phyloP scores from a whole-genome alignment of 1,140 invertebrate species.

The Drosophila mayri region DNA sequence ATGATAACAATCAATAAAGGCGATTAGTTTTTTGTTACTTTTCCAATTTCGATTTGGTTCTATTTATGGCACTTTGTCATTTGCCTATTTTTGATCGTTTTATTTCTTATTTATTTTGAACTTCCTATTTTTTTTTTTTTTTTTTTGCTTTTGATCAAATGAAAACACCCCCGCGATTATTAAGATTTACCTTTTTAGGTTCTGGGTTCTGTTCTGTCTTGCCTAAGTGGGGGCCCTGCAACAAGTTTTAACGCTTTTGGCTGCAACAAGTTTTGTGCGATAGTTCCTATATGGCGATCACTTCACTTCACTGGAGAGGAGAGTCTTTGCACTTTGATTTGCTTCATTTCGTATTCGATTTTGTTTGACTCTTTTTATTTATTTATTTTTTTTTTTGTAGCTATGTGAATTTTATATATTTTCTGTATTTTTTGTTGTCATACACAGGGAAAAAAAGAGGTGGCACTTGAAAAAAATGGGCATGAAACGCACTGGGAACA shows the following conservation, averaged over 20 bases:
- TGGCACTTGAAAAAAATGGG: slow-evolving; percentile 4
- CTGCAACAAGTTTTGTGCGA: slow-evolving; percentile 14
- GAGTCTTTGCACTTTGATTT: slow-evolving; percentile 14
- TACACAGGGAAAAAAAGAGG: slow-evolving; percentile 1
- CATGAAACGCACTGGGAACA: slow-evolving; percentile 1
- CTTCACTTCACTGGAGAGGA: slow-evolving; percentile 30
- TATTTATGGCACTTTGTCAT: slow-evolving; percentile 27
- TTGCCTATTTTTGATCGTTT: slow-evolving; percentile 23
- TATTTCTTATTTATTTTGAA: background rate
- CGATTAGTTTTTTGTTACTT: slow-evolving; percentile 39
- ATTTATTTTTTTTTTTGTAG: background rate
- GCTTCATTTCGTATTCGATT: slow-evolving; percentile 4
- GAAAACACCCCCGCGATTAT: slow-evolving; percentile 19
- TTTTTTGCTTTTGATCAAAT: slow-evolving; percentile 6
- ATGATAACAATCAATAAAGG: slow-evolving; percentile 59
- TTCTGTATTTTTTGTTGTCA: background rate
- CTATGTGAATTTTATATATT: background rate
- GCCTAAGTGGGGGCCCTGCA: slow-evolving; percentile 22
- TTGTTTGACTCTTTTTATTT: background rate
- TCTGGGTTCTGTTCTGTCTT: background rate
- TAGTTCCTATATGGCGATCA: slow-evolving; percentile 30
- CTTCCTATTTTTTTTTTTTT: background rate
- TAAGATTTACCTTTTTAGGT: slow-evolving; percentile 17
- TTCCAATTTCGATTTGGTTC: slow-evolving; percentile 10
- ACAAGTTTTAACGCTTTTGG: slow-evolving; percentile 27